Base-by-base conservation (phyloP, 2,797 vertebrate genomes). In the Anguilla megastoma region DNA sequence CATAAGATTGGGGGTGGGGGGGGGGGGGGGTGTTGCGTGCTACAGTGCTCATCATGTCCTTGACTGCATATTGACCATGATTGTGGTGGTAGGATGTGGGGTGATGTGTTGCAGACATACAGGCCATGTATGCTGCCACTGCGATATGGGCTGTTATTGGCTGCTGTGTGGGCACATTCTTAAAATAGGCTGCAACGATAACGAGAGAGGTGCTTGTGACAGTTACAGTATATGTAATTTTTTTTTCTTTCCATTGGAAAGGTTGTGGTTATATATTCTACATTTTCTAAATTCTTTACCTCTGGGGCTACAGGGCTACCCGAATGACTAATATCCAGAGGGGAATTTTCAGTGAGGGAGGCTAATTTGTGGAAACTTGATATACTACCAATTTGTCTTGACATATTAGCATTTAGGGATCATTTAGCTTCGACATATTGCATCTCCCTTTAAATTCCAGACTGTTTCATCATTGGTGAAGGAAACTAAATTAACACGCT, bases 101-200 rank as follows among this genome's bases (percentile, higher is more conserved):
- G 18, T 82, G 79, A 50, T 12, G 79, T n/a, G 79, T 50, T 33
- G n/a, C 79, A 79, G 80, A 84, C 80, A 52, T 45, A 6, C 79
- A 8, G 79, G 79, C 80, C 48, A 8, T 83, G 45, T 83, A 7
- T 24, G 41, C 80, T 30, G 48, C 48, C 80, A 21, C 33, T 14
- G 69, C 2, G 30, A 33, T 33, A 79, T 79, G 74, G 45, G 74
- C 74, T 79, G 24, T 69, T 18, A 79, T 36, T 41, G 74, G 74
- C 33, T 79, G 33, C 36, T 21, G 33, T 45, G 74, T 41, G 36
- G 33, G 74, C 16, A 45, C 36, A 33, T 30, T 79, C 33, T 45
- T 79, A 79, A 79, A 79, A 79, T 79, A 79, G 74, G 36, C 16
- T 79, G 33, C 16, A 5, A 45, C 45, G 74, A 79, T 79, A 79